phyloP scores from a whole-genome alignment of 1,140 invertebrate genomes.

The Dryas iulia region DNA sequence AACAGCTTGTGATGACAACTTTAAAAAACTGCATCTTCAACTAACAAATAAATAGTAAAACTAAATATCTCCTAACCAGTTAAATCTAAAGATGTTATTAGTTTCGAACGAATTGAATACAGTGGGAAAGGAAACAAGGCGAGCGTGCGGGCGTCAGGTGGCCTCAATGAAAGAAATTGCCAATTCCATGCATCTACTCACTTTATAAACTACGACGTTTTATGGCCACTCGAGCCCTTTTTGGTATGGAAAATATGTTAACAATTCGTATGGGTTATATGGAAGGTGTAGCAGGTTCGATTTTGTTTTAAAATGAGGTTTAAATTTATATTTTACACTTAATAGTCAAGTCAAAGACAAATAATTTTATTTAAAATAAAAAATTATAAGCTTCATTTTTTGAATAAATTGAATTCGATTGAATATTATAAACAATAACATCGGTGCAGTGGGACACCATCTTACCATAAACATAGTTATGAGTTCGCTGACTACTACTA shows the following conservation, averaged over 20 bases:
- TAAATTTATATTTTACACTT: too few relatives aligned
- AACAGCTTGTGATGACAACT: too few relatives aligned
- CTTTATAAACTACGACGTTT: background rate
- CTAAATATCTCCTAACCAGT: background rate
- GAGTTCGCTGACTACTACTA: too few relatives aligned
- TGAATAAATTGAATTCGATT: too few relatives aligned
- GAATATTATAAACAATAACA: too few relatives aligned
- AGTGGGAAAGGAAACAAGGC: background rate
- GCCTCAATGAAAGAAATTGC: constrained; percentile 32
- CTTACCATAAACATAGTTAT: too few relatives aligned
- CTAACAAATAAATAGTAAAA: too few relatives aligned
- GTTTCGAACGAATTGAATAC: background rate
- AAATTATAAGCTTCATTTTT: too few relatives aligned
- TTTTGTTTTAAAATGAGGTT: background rate
- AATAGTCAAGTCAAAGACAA: too few relatives aligned
- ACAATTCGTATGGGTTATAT: background rate
- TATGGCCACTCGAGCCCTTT: background rate
- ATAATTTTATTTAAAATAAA: too few relatives aligned
- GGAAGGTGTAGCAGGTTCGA: background rate
- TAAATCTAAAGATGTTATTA: background rate
- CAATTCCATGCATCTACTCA: constrained; percentile 18
- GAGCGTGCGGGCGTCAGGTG: constrained; percentile 30
- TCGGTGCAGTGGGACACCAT: too few relatives aligned
- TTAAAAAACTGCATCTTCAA: too few relatives aligned
- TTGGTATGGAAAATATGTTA: background rate